These are phyloP conservation scores for Apodemia zela DNA, from an alignment of 2,888 invertebrate genomes.

Conservation along the genomic window DNA sequence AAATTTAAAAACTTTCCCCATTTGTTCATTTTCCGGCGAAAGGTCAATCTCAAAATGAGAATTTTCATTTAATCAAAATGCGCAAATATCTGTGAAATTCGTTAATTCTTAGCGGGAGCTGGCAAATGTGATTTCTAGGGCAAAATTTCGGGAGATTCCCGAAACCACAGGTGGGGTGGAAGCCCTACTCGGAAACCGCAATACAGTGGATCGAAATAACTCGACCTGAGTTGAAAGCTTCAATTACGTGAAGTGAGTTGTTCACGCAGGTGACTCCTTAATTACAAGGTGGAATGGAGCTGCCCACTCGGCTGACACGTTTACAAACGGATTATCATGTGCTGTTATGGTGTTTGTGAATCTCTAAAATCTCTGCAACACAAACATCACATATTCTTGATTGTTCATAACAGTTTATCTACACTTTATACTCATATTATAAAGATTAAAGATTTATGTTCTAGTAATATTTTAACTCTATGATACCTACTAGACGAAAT, in stretches of 20 bases:
- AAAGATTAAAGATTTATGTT: too few species aligned
- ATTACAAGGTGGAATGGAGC: slow-evolving; percentile 74
- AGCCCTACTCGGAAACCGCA: slow-evolving; percentile 53
- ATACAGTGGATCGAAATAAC: slow-evolving; percentile 65
- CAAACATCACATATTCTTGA: not conserved
- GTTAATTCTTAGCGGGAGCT: too few species aligned
- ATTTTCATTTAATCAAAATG: too few species aligned
- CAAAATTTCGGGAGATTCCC: not conserved
- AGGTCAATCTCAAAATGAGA: too few species aligned
- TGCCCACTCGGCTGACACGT: slow-evolving; percentile 73
- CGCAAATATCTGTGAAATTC: too few species aligned
- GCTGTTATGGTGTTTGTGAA: slow-evolving; percentile 37
- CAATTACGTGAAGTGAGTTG: slow-evolving; percentile 75
- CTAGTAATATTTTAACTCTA: too few species aligned
- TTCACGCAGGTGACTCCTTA: slow-evolving; percentile 79
- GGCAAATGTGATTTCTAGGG: too few species aligned
- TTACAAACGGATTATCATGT: slow-evolving; percentile 70
- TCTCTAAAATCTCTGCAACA: not conserved
- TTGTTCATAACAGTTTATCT: too few species aligned
- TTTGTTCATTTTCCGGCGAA: too few species aligned
- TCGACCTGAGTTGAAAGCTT: slow-evolving; percentile 73
- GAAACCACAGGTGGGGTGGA: not conserved
- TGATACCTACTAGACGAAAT: too few species aligned
- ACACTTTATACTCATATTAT: too few species aligned
- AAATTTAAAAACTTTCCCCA: too few species aligned